These are phyloP conservation scores for Pantherophis vulpinus DNA, from an alignment of 2,797 vertebrate species.

Conservation along the genomic window DNA sequence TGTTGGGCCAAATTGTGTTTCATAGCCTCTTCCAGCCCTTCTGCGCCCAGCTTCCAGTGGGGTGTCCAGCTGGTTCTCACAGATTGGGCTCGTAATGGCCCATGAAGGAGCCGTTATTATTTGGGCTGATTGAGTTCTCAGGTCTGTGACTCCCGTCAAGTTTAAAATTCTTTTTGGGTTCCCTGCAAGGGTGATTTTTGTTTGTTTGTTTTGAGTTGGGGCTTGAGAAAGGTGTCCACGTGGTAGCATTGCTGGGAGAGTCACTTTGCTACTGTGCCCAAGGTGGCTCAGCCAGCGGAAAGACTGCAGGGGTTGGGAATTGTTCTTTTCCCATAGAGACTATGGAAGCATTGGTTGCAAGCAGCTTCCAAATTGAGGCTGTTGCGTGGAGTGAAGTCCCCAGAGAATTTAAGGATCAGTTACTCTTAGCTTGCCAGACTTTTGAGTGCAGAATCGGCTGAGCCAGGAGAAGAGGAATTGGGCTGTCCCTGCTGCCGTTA, in stretches of 20 bases:
- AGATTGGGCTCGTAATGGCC: not conserved
- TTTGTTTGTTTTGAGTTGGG: not conserved
- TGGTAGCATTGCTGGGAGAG: not conserved
- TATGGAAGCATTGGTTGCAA: not conserved
- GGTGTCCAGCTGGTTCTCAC: not conserved
- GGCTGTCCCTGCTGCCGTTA: too few relatives aligned
- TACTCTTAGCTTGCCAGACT: not conserved
- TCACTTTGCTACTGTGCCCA: not conserved
- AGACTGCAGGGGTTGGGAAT: not conserved
- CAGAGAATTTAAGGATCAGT: not conserved
- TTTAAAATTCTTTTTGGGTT: not conserved
- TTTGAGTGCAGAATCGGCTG: not conserved
- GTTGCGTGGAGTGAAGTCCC: not conserved
- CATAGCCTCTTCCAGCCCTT: not conserved
- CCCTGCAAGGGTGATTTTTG: not conserved
- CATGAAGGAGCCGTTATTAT: not conserved
- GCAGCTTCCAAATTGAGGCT: not conserved
- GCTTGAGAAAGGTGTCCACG: not conserved
- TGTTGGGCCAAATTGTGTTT: not conserved
- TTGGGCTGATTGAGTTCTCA: not conserved
- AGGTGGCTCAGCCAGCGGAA: not conserved
- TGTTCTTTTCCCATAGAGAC: not conserved
- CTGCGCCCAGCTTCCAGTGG: not conserved
- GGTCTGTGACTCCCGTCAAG: not conserved
- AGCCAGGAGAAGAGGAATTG: too few relatives aligned